Evolutionary conservation across 2,113 vertebrate genomes (phyloP), one percentile per base, ranked within the genome.

Genomic region (Cromileptes altivelis): DNA sequence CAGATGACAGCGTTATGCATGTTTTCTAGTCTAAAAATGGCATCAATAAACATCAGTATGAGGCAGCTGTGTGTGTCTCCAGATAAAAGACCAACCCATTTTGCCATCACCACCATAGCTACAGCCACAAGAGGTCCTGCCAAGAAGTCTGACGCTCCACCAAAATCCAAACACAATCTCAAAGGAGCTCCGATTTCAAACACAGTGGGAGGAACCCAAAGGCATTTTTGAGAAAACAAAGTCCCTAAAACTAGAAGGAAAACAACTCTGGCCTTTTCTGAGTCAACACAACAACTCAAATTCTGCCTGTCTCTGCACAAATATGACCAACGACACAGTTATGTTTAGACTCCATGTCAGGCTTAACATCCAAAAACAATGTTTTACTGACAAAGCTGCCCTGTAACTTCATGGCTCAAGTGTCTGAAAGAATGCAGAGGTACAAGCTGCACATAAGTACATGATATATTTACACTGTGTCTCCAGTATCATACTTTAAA

Each of bases 141-240:
- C 84, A 87, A 91, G 53, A 42, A 82, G 73, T 75, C 70, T 85
- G 74, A 82, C 2, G 37, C 30, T 56, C 56, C 65, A 84, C 47
- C 72, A 70, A 80, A 85, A 82, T 79, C 82, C 80, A 87, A 87
- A 90, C 78, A 84, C 19, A 81, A 75, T 37, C 75, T 49, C 19
- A 52, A 52, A 80, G 53, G 74, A 37, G 81, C 81, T 93, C 92
- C 87, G 57, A 86, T 91, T 93, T 92, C 92, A 90, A 76, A 84
- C 49, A 47, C 69, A 75, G 75, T 64, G 70, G 67, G 86, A 89
- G 78, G 72, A 86, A 81, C 49, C 42, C 11, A 21, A 73, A 76
- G 68, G 27, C 23, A 6, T 47, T 70, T 86, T 80, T 37, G 18
- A 33, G 33, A 65, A 75, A 74, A 72, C 69, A 79, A 85, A 84